These are phyloP conservation scores for Agrotis ipsilon DNA, from an alignment of 2,888 invertebrate species.

Conservation along the genomic window DNA sequence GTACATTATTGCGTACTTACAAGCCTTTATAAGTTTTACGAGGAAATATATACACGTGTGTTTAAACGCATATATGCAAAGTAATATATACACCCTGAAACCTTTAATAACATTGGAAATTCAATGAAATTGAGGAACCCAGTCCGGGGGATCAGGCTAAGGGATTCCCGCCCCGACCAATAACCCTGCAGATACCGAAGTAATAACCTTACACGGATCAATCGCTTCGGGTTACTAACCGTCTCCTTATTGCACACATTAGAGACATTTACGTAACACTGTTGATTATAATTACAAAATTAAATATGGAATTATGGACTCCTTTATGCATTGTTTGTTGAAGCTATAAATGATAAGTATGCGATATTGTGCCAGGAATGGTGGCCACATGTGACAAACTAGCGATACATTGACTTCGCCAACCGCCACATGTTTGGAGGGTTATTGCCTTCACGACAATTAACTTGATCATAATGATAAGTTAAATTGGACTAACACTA, in stretches of 20 bases:
- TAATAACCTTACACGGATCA: constrained; percentile 76
- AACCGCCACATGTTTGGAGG: constrained; percentile 85
- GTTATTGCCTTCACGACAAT: constrained; percentile 78
- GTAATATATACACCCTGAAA: constrained; percentile 49
- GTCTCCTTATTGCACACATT: constrained; percentile 64
- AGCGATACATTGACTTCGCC: constrained; percentile 79
- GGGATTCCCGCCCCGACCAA: constrained; percentile 75
- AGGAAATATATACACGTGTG: constrained; percentile 6
- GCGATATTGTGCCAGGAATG: constrained; percentile 78
- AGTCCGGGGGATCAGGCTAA: constrained; percentile 67
- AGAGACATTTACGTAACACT: constrained; percentile 44
- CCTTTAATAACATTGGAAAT: constrained; percentile 74
- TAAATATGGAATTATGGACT: constrained; percentile 45
- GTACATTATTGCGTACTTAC: neutral
- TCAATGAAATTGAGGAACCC: constrained; percentile 74
- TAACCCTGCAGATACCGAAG: constrained; percentile 75
- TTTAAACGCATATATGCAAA: neutral
- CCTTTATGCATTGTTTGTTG: constrained; percentile 55
- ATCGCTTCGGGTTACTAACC: constrained; percentile 69
- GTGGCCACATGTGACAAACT: constrained; percentile 85
- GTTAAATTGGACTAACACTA: constrained; percentile 42
- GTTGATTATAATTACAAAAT: constrained; percentile 34
- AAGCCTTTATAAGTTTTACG: neutral
- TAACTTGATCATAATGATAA: constrained; percentile 60
- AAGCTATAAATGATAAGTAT: constrained; percentile 60